Percentiles rank a stretch among this genome's conserved stretches.
Conservation (phyloP, 2,113 vertebrate species). For the Podiceps cristatus region DNA sequence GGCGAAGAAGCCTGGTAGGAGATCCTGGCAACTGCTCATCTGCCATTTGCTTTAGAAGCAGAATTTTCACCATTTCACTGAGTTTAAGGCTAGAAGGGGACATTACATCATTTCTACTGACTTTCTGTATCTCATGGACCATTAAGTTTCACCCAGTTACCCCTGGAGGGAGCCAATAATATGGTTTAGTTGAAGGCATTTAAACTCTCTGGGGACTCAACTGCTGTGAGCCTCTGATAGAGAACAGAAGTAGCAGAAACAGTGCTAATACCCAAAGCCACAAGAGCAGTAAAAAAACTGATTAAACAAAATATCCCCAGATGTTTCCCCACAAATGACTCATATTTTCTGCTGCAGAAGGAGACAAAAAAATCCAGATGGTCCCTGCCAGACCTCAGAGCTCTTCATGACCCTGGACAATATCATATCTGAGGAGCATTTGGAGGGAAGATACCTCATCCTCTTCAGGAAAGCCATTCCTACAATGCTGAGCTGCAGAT, state of each 20-base stretch:
- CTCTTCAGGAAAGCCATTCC: neutral
- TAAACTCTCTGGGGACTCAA: conserved; percentile 7
- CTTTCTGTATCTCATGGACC: conserved; percentile 46
- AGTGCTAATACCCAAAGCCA: neutral
- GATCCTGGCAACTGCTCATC: conserved; percentile 24
- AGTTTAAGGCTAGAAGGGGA: conserved; percentile 54
- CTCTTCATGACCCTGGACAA: neutral
- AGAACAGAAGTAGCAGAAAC: neutral
- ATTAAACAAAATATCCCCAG: conserved; percentile 20
- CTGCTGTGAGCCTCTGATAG: neutral
- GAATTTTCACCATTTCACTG: conserved; percentile 54
- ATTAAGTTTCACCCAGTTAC: conserved; percentile 54
- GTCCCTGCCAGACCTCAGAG: neutral
- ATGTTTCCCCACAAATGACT: conserved; percentile 10
- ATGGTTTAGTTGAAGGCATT: neutral
- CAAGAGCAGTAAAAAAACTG: neutral
- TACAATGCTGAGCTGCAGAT: neutral
- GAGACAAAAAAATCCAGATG: neutral
- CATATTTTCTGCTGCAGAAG: neutral
- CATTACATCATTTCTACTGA: conserved; percentile 60
- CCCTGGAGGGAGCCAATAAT: conserved; percentile 49
- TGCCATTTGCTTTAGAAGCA: conserved; percentile 15
- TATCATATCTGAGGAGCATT: neutral
- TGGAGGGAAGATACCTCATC: neutral
- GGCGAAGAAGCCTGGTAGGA: conserved; percentile 3